A percentile compares a stretch with the other conserved stretches of the same genome.
These are phyloP conservation scores for Blastobasis adustella DNA, from an alignment of 2,888 invertebrate species.

Conservation along the genomic window DNA sequence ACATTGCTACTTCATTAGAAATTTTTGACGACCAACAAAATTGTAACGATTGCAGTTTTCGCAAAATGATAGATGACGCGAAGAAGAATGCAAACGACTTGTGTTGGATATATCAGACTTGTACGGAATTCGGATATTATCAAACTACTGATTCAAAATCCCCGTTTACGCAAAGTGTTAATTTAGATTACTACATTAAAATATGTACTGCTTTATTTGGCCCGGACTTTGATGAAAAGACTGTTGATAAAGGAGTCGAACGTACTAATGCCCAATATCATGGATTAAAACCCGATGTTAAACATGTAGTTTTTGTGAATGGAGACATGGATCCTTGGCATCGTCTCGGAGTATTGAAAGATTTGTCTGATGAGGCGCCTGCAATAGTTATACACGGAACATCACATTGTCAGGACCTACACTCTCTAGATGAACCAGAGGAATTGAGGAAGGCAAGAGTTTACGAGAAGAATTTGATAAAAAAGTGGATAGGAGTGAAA, in stretches of 20 bases:
- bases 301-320: conserved; percentile 73
- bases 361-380: conserved; percentile 50
- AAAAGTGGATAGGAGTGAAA: conserved; percentile 43
- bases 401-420: conserved; percentile 52
- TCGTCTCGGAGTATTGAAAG: conserved; percentile 61
- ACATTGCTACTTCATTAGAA: conserved; percentile 14
- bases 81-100: conserved; percentile 27
- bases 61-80: conserved; percentile 33
- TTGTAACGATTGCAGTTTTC: conserved; percentile 46
- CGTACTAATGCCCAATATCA: conserved; percentile 68
- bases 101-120: conserved; percentile 83
- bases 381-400: conserved; percentile 42
- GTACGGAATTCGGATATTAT: conserved; percentile 85
- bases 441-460: conserved; percentile 48
- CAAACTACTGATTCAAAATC: conserved; percentile 76
- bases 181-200: conserved; percentile 49
- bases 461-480: conserved; percentile 48
- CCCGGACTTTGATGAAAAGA: conserved; percentile 37
- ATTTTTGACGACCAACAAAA: conserved; percentile 20
- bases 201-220: conserved; percentile 60
- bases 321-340: conserved; percentile 77
- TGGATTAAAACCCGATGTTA: conserved; percentile 58
- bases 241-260: conserved; percentile 44
- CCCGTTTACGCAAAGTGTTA: conserved; percentile 72
- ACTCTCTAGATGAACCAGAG: conserved; percentile 38